Evolutionary conservation across 2,888 invertebrate species (phyloP), one percentile per base, ranked within the genome.

Genomic region (Criorhina ranunculi): DNA sequence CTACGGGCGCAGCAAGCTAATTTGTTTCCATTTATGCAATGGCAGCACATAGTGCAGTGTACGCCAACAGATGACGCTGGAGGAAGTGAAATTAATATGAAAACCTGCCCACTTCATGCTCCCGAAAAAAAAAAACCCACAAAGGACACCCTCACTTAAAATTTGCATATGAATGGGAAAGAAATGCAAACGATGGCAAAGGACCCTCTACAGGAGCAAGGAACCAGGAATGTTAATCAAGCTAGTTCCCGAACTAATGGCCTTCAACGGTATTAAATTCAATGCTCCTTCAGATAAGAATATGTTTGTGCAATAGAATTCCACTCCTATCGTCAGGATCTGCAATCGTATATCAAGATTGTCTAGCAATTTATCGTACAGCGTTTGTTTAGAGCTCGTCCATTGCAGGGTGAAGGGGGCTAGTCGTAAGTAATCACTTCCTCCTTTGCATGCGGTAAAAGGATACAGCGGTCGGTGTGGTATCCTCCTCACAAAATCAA

Each of bases 201-300:
- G n/a, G n/a, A 24, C 19, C 33, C 62, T 9, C 33, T 7, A 15
- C 19, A 5, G 24, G 37, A 5, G 9, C 11, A 11, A 2, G 5
- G 11, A 46, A 42, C 53, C 69, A 51, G 72, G 70, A 70, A 77
- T 83, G 35, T 59, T 83, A 83, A 83, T 83, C 83, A 83, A 75
- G 51, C 83, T 64, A 83, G 79, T 83, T 73, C 73, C 83, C 51
- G 55, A 79, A 73, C 79, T 78, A 83, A 83, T 83, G 73, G 83
- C 73, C 57, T 69, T 42, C 79, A 78, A 79, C 62, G 73, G 64
- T 75, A 83, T 79, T 83, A 83, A 83, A 83, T 83, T 83, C 62
- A 76, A 72, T 51, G 55, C 12, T 67, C 19, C 19, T 67, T 42
- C 24, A 44, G 70, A 78, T 70, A 78, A 53, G 59, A 1, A 49